Percentiles rank a stretch among this genome's conserved stretches.
These are phyloP conservation scores for Rhopalosiphum nymphaeae DNA, from an alignment of 2,888 invertebrate genomes.

Conservation along the genomic window DNA sequence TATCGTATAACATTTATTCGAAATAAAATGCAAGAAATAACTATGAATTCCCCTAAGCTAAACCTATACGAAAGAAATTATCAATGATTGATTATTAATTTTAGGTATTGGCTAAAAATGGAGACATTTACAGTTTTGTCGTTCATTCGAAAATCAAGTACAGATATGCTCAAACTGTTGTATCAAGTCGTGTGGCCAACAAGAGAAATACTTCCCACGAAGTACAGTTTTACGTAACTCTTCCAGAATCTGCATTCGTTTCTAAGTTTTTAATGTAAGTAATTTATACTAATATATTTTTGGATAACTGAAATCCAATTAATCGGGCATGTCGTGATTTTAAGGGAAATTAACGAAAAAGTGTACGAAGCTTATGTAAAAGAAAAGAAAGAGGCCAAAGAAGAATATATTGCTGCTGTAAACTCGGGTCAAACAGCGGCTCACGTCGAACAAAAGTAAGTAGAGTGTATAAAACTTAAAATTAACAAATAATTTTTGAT, in stretches of 20 bases:
- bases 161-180: slow-evolving; percentile 77
- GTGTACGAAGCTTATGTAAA: slow-evolving; percentile 77
- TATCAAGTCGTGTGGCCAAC: slow-evolving; percentile 78
- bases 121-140: slow-evolving; percentile 76
- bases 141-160: slow-evolving; percentile 76
- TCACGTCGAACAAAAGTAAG: slow-evolving; percentile 75
- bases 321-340: slow-evolving; percentile 66
- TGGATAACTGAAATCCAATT: neutral
- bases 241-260: slow-evolving; percentile 81
- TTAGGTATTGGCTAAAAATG: slow-evolving; percentile 68
- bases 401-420: slow-evolving; percentile 74
- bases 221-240: slow-evolving; percentile 76
- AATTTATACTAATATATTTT: neutral
- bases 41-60: neutral
- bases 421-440: slow-evolving; percentile 76
- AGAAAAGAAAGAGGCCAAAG: slow-evolving; percentile 77
- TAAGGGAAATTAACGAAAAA: slow-evolving; percentile 77
- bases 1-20: too few species aligned
- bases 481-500: neutral
- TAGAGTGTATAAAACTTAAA: neutral
- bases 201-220: slow-evolving; percentile 75
- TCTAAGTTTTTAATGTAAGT: slow-evolving; percentile 78
- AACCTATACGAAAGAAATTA: neutral
- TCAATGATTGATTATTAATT: neutral
- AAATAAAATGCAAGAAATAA: too few species aligned